A percentile compares a stretch with the other conserved stretches of the same genome.
Evolutionary conservation across 2,888 invertebrate genomes (phyloP).

Genomic region (Drosophila hamatofila): DNA sequence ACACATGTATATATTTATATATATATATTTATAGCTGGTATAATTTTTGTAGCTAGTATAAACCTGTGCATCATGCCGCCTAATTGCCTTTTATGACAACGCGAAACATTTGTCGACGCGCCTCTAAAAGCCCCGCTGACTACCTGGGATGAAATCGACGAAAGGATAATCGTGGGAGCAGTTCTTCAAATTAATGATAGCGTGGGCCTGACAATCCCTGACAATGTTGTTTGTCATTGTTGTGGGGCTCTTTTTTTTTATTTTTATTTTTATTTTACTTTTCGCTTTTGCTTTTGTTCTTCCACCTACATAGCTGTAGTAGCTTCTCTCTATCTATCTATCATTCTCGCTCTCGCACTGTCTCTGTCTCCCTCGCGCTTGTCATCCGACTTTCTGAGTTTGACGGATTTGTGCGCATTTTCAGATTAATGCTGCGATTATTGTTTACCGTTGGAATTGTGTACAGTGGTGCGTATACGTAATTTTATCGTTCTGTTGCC

Average conservation of each 20-base stretch:
- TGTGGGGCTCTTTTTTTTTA: slow-evolving; percentile 23
- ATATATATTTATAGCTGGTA: slow-evolving; percentile 46
- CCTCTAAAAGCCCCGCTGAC: slow-evolving; percentile 8
- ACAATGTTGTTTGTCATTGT: slow-evolving; percentile 65
- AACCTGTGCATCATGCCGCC: slow-evolving; percentile 63
- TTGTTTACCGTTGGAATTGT: slow-evolving; percentile 70
- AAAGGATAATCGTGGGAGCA: slow-evolving; percentile 49
- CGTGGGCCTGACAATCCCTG: slow-evolving; percentile 57
- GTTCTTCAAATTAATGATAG: slow-evolving; percentile 72
- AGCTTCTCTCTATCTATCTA: background rate
- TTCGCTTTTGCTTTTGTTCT: slow-evolving; percentile 36
- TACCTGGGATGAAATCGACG: slow-evolving; percentile 59
- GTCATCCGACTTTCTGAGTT: slow-evolving; percentile 54
- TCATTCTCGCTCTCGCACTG: background rate
- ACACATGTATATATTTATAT: background rate
- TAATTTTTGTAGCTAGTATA: slow-evolving; percentile 64
- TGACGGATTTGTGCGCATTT: slow-evolving; percentile 80
- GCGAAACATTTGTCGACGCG: slow-evolving; percentile 54
- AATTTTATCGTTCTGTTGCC: slow-evolving; percentile 2
- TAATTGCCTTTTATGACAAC: slow-evolving; percentile 71
- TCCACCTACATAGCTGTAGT: background rate
- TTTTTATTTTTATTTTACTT: background rate
- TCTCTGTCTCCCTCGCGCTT: background rate
- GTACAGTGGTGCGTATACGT: slow-evolving; percentile 58
- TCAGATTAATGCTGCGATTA: slow-evolving; percentile 80